A percentile compares a stretch with the other conserved stretches of the same genome.
phyloP scores from a whole-genome alignment of 2,797 vertebrate species.

The Anguilla obscura region DNA sequence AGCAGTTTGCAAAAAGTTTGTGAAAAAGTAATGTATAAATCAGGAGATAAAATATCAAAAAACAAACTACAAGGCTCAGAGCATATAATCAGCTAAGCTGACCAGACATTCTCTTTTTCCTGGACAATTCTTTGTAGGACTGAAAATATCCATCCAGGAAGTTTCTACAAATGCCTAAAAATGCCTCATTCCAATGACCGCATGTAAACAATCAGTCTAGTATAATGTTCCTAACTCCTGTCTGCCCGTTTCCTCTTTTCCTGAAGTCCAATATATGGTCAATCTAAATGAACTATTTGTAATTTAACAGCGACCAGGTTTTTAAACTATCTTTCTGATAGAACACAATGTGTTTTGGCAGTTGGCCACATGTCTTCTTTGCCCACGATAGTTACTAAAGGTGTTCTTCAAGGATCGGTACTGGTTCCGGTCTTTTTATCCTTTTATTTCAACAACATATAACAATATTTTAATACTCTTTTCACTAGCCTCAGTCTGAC shows the following conservation, averaged over 20 bases:
- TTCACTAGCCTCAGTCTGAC: too few species aligned
- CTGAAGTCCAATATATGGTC: too few species aligned
- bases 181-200: not conserved
- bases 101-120: not conserved
- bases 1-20: not conserved
- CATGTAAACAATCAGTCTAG: not conserved
- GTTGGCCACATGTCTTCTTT: not conserved
- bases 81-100: not conserved
- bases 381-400: not conserved
- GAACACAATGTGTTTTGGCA: not conserved
- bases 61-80: not conserved
- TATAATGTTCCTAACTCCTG: not conserved
- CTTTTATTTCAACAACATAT: not conserved
- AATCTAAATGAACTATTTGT: too few species aligned
- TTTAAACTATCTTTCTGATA: too few species aligned
- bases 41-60: not conserved
- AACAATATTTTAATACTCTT: not conserved
- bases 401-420: not conserved
- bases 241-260: too few species aligned
- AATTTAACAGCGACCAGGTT: too few species aligned
- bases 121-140: not conserved
- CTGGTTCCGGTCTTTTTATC: not conserved
- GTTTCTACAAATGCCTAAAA: too few species aligned
- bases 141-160: too few species aligned
- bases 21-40: not conserved